phyloP scores from a whole-genome alignment of 2,113 vertebrate species.

The Chrysochloris asiatica region DNA sequence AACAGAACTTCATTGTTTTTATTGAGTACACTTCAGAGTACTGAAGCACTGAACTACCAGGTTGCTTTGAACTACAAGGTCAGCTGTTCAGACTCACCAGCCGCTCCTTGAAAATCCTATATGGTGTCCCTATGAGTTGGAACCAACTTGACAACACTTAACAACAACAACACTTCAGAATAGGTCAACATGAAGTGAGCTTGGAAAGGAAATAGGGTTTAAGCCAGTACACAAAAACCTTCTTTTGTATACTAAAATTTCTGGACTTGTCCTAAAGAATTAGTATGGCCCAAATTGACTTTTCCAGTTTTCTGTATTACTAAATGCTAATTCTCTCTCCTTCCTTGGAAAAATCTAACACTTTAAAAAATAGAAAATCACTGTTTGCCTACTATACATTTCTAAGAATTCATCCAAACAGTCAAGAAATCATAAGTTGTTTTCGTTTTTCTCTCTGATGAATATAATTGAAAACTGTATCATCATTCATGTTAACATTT shows the following conservation, averaged over 20 bases:
- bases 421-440: neutral
- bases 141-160: too few species aligned
- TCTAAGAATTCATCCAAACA: constrained; percentile 24
- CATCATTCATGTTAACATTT: neutral
- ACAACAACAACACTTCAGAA: too few species aligned
- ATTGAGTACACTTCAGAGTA: too few species aligned
- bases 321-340: neutral
- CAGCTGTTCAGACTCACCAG: too few species aligned
- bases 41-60: too few species aligned
- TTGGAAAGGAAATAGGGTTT: neutral
- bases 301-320: neutral
- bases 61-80: too few species aligned
- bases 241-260: neutral
- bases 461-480: neutral
- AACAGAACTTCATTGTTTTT: too few species aligned
- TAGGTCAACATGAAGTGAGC: neutral
- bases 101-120: too few species aligned
- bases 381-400: neutral
- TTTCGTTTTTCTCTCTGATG: neutral
- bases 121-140: too few species aligned
- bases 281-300: neutral
- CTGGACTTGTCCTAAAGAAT: neutral
- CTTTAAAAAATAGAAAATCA: neutral
- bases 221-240: neutral
- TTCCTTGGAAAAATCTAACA: neutral